These are phyloP conservation scores for Porites evermanni DNA, from an alignment of 92 coral and sea anemone genomes.

Conservation along the genomic window DNA sequence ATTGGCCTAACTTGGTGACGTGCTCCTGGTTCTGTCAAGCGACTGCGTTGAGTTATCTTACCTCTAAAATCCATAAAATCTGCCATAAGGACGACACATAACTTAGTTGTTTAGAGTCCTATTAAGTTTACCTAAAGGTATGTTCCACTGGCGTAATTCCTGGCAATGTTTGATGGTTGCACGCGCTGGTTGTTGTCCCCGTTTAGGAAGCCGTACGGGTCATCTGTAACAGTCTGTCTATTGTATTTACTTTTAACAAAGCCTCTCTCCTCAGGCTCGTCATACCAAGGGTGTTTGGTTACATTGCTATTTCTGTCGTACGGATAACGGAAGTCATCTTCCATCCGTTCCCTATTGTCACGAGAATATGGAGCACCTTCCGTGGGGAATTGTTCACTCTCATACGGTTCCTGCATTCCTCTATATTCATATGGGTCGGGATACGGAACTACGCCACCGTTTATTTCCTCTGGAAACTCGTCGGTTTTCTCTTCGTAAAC, in stretches of 20 bases:
- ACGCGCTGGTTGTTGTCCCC: conserved; percentile 7
- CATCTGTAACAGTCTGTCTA: background rate
- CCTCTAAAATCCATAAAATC: background rate
- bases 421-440: conserved; percentile 31
- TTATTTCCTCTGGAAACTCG: conserved; percentile 32
- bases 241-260: background rate
- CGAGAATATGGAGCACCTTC: conserved; percentile 1
- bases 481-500: conserved; percentile 42
- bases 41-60: too few species aligned
- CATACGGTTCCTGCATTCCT: conserved; percentile 13
- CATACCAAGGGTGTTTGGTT: conserved; percentile 21
- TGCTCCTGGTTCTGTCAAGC: too few species aligned
- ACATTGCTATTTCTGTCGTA: conserved; percentile 28
- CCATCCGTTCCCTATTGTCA: conserved; percentile 2
- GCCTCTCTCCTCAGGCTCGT: conserved; percentile 15
- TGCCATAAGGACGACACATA: background rate
- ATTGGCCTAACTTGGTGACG: too few species aligned
- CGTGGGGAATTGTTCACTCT: conserved; percentile 21
- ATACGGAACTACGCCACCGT: conserved; percentile 19
- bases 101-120: background rate
- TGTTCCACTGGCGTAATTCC: conserved; percentile 36
- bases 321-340: conserved; percentile 3
- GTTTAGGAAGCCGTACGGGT: conserved; percentile 19
- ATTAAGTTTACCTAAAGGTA: conserved; percentile 30
- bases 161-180: conserved; percentile 3